Percentiles rank a stretch among this genome's conserved stretches.
These are phyloP conservation scores for Caenorhabditis uteleia DNA, from an alignment of 2,888 invertebrate species.

Conservation along the genomic window DNA sequence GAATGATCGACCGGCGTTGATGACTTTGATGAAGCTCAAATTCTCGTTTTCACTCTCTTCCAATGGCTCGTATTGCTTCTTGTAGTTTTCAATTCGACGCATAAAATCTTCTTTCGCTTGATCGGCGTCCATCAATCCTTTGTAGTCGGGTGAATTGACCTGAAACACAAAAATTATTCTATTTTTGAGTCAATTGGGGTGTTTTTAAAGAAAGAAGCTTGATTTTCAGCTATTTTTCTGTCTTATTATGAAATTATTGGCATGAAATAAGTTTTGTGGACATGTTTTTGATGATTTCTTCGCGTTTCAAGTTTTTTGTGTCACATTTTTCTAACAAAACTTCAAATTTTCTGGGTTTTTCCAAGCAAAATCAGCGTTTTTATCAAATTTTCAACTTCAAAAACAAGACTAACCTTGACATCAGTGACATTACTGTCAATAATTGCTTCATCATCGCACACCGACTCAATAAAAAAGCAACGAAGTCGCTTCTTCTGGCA, in stretches of 20 bases:
- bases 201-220: not conserved
- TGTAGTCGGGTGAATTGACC: constrained; percentile 96
- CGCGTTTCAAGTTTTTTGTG: not conserved
- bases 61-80: constrained; percentile 83
- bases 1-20: constrained; percentile 73
- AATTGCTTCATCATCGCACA: constrained; percentile 92
- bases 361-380: not conserved
- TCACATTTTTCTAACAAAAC: not conserved
- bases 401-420: constrained; percentile 43
- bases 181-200: not conserved
- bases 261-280: not conserved
- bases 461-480: constrained; percentile 94
- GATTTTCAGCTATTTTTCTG: not conserved
- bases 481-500: constrained; percentile 76
- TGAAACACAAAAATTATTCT: constrained; percentile 74
- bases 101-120: constrained; percentile 88
- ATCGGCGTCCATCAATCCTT: constrained; percentile 80
- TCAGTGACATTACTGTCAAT: constrained; percentile 93
- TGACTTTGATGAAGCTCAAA: constrained; percentile 73
- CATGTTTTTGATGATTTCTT: too few species aligned
- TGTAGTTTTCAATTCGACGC: constrained; percentile 87
- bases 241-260: not conserved
- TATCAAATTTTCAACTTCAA: not conserved
- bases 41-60: constrained; percentile 34
- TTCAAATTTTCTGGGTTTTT: not conserved